Percentiles rank a stretch among this genome's conserved stretches.
These are phyloP conservation scores for Bolborhynchus lineola DNA, from an alignment of 2,113 vertebrate genomes.

Conservation along the genomic window DNA sequence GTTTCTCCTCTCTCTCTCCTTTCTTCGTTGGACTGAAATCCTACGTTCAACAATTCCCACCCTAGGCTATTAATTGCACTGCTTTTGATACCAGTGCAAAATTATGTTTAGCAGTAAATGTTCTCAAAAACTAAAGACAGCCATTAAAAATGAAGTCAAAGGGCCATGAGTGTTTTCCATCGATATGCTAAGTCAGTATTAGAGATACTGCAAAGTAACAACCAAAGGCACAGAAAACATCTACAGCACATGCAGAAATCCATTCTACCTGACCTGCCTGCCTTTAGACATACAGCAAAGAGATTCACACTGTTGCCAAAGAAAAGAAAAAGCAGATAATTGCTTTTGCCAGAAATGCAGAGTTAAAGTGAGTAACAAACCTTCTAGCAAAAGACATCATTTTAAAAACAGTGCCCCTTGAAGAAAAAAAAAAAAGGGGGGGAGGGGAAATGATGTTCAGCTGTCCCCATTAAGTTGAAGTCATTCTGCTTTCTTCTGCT, in stretches of 20 bases:
- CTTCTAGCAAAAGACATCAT: not conserved
- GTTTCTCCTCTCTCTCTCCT: not conserved
- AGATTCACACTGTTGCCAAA: not conserved
- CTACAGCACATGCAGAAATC: not conserved
- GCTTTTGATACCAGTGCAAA: not conserved
- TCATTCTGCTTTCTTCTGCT: not conserved
- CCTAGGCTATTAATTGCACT: not conserved
- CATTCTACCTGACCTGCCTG: not conserved
- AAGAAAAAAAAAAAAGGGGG: not conserved
- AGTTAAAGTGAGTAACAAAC: not conserved
- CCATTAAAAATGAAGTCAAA: not conserved
- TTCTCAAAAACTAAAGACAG: not conserved
- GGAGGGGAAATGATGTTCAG: not conserved
- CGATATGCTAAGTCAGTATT: not conserved
- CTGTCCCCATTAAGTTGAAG: not conserved
- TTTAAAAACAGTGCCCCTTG: not conserved
- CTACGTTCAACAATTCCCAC: not conserved
- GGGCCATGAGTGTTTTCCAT: not conserved
- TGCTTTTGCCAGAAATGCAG: not conserved
- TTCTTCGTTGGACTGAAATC: not conserved
- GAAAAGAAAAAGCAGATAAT: not conserved
- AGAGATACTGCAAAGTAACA: not conserved
- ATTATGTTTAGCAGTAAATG: not conserved
- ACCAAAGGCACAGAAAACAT: not conserved
- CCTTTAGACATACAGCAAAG: not conserved